Base-by-base conservation (phyloP, 2,888 invertebrate genomes). In the Slavum lentiscoides region DNA sequence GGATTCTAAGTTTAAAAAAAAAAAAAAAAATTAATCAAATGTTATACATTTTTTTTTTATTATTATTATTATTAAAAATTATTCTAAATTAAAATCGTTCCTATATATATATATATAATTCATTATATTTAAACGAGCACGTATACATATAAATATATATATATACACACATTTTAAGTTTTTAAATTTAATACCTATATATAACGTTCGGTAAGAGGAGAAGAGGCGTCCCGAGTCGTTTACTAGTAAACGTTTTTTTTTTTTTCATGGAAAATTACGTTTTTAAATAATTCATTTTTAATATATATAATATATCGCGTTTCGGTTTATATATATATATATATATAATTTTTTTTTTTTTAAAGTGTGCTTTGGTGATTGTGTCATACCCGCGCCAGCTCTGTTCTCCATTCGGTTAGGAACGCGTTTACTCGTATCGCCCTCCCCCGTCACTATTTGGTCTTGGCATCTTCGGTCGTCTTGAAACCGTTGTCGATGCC, bases 401-500 rank as follows among this genome's bases (percentile, higher is more conserved):
- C 53, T 69, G 21, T 67, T 53, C 21, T 62, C 9, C 66, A 70
- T 70, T 80, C 21, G 70, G 37, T 80, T 80, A 80, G 80, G 80
- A 80, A 80, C 80, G 72, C 80, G 72, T 77, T 77, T 70, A 62
- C 19, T 77, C 80, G 61, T 67, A 68, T 76, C 23, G 19, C 23
- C n/a, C 23, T 13, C 23, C n/a, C 58, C 30, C 58, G 43, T 77
- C 15, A 66, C 64, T 80, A 80, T 69, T 80, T 80, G 72, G 64
- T 80, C 43, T 77, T 69, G 66, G 66, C 67, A 23, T 72, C 77
- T 69, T 81, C 82, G n/a, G 84, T 83, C 39, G 87, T 88, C 77
- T 90, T 90, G 85, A 89, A 90, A 82, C 90, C 90, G 85, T 90
- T 90, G 85, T 89, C 90, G 84, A 90, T 88, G 59, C 90, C 90